Evolutionary conservation across 1,140 invertebrate species (phyloP), one percentile per base, ranked within the genome.

Genomic region (Popillia japonica): DNA sequence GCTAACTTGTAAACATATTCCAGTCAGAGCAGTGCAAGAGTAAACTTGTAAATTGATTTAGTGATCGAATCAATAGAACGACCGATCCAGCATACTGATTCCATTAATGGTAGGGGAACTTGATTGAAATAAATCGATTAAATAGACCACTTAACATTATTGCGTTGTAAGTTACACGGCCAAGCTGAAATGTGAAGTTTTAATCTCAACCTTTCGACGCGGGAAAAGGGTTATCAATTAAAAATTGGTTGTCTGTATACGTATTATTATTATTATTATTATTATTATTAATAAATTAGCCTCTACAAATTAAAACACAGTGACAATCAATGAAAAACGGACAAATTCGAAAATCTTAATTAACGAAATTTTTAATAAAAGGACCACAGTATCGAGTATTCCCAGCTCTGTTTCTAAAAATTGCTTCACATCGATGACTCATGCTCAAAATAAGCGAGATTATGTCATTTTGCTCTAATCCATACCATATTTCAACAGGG

Each of bases 81-180:
- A 9, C 8, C 61, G 22, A 10, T 27, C 20, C 27, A 68, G 22
- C 22, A 27, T 17, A 68, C 22, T 68, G 61, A 68, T 68, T 68
- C 22, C 20, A 68, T 68, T 68, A 68, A 68, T 68, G 22, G 61
- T 27, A 14, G 6, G 17, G n/a, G 27, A 68, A 22, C 22, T 68
- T 68, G 22, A 68, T 68, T 68, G 61, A 68, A 68, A 68, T 27
- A 68, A 68, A 34, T 68, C 61, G 61, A 68, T 68, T 68, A 68
- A 68, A 22, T 68, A 22, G 22, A 68, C 61, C 61, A 27, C 61
- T 68, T 68, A 68, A 68, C 22, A 68, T 68, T 10, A 68, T 68
- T 68, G 22, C 61, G 11, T 55, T 55, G 7, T 55, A 55, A 55
- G 48, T 55, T 55, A 55, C 48, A 55, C 27, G 27, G 14, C 14